These are phyloP conservation scores for Bombus ignitus DNA, from an alignment of 1,140 invertebrate species.

Conservation along the genomic window DNA sequence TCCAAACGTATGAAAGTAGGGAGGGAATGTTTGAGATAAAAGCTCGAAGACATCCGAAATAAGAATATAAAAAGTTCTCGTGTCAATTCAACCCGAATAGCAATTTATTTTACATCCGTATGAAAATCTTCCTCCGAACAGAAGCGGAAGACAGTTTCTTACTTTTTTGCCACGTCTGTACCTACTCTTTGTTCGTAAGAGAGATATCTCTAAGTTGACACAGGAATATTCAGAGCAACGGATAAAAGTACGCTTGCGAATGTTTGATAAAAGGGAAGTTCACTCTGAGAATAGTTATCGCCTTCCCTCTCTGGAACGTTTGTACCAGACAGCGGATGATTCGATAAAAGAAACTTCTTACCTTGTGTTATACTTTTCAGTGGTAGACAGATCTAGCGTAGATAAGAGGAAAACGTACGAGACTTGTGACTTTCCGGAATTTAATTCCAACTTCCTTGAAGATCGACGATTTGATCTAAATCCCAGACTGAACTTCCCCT, in stretches of 20 bases:
- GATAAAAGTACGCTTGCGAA: background rate
- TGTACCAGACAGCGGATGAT: background rate
- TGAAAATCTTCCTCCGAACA: background rate
- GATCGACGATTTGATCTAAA: conserved; percentile 32
- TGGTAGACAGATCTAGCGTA: background rate
- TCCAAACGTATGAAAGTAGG: background rate
- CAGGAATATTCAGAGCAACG: background rate
- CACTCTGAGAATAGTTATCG: too few species aligned
- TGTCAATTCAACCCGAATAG: background rate
- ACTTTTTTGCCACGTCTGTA: background rate
- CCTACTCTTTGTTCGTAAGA: background rate
- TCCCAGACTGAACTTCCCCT: conserved; percentile 8
- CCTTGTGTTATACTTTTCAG: conserved; percentile 6
- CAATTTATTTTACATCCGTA: background rate
- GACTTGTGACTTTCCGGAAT: conserved; percentile 20
- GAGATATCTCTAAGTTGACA: background rate
- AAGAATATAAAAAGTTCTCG: background rate
- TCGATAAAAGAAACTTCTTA: conserved; percentile 17
- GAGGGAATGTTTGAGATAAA: background rate
- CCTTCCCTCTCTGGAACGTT: background rate
- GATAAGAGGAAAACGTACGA: conserved; percentile 6
- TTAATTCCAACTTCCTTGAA: conserved; percentile 22
- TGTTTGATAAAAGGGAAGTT: conserved; percentile 2
- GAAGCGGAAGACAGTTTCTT: background rate
- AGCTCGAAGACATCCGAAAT: background rate